A percentile compares a stretch with the other conserved stretches of the same genome.
phyloP scores from a whole-genome alignment of 2,113 vertebrate genomes.

The Clupea harengus region DNA sequence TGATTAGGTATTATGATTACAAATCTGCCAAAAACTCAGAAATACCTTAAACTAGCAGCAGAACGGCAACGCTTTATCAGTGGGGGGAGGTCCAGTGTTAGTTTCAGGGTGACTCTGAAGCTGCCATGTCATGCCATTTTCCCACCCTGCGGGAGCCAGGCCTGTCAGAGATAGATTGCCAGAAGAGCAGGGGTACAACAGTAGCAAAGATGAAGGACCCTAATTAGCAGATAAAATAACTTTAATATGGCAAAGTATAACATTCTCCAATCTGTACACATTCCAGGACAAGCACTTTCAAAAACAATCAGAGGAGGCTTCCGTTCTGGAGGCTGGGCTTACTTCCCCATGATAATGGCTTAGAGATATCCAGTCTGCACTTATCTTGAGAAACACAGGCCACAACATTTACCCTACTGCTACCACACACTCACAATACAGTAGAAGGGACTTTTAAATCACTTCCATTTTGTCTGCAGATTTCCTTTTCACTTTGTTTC shows the following conservation, averaged over 20 bases:
- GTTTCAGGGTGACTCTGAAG: slow-evolving; percentile 47
- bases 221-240: slow-evolving; percentile 25
- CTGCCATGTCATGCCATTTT: slow-evolving; percentile 43
- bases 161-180: slow-evolving; percentile 36
- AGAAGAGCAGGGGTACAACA: not conserved
- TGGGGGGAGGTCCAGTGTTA: slow-evolving; percentile 50
- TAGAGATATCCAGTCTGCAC: not conserved
- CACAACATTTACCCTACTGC: not conserved
- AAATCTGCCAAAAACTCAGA: slow-evolving; percentile 47
- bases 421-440: not conserved
- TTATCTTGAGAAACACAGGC: slow-evolving; percentile 19
- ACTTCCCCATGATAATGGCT: slow-evolving; percentile 17
- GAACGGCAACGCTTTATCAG: slow-evolving; percentile 45
- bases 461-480: not conserved
- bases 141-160: slow-evolving; percentile 39
- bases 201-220: not conserved
- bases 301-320: slow-evolving; percentile 17
- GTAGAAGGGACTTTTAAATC: not conserved
- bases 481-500: slow-evolving; percentile 4
- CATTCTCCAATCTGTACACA: slow-evolving; percentile 23
- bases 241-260: slow-evolving; percentile 13
- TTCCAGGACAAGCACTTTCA: slow-evolving; percentile 40
- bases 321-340: slow-evolving; percentile 16
- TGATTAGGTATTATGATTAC: slow-evolving; percentile 47
- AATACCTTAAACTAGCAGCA: slow-evolving; percentile 48